These are phyloP conservation scores for Apamea epomidion DNA, from an alignment of 2,888 invertebrate genomes.

Conservation along the genomic window DNA sequence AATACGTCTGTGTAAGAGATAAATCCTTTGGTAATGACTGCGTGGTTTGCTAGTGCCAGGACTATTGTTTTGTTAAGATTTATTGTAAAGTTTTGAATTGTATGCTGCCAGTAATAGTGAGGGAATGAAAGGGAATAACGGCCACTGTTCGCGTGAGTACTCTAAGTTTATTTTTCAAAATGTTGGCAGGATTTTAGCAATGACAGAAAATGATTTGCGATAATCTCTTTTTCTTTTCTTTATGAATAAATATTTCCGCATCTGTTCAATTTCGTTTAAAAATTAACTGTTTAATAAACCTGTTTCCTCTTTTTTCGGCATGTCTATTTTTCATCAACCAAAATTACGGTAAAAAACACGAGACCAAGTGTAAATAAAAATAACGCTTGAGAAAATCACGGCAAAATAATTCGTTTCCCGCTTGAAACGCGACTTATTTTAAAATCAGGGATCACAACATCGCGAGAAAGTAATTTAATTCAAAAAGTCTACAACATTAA, in stretches of 20 bases:
- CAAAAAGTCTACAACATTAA: conserved; percentile 58
- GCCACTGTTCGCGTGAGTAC: not conserved
- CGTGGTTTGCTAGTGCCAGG: conserved; percentile 28
- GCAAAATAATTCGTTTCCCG: conserved; percentile 43
- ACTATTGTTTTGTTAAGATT: conserved; percentile 57
- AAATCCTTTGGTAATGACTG: conserved; percentile 61
- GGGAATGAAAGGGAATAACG: conserved; percentile 11
- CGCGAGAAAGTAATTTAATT: conserved; percentile 61
- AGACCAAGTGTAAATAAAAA: conserved; percentile 24
- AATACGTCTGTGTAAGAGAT: conserved; percentile 44
- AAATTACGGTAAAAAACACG: conserved; percentile 6
- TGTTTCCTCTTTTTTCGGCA: not conserved
- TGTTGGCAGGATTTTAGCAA: not conserved
- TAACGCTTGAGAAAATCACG: conserved; percentile 20
- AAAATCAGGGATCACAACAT: conserved; percentile 58
- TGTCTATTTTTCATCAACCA: conserved; percentile 20
- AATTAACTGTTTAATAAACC: not conserved
- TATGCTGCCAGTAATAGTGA: not conserved
- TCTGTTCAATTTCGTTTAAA: not conserved
- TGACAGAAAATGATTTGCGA: not conserved
- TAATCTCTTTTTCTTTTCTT: not conserved
- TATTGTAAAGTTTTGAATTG: conserved; percentile 50
- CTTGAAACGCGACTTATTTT: conserved; percentile 40
- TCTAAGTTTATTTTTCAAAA: not conserved
- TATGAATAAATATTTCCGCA: not conserved